phyloP scores from a whole-genome alignment of 2,888 invertebrate genomes.

The Chirona hameri region DNA sequence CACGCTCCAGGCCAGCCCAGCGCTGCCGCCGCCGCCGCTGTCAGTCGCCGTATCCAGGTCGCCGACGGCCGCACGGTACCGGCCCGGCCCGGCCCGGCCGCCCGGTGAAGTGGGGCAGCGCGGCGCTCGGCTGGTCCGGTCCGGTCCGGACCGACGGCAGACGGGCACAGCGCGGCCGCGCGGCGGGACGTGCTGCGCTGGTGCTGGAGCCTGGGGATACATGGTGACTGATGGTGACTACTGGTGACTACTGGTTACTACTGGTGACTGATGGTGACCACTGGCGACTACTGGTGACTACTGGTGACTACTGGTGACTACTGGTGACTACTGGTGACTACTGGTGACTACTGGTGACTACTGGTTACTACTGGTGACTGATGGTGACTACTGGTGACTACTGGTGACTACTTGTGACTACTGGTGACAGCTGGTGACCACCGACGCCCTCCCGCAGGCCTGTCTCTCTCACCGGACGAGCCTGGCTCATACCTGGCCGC shows the following conservation, averaged over 20 bases:
- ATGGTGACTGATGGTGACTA: too few species aligned
- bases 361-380: too few species aligned
- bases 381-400: too few species aligned
- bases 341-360: too few species aligned
- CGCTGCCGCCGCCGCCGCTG: neutral
- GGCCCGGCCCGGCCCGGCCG: neutral
- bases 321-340: neutral
- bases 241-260: too few species aligned
- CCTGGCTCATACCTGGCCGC: constrained; percentile 67
- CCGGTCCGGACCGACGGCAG: neutral
- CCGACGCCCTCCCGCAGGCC: constrained; percentile 51
- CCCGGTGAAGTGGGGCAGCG: neutral
- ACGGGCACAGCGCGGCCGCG: neutral
- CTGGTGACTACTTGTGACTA: neutral
- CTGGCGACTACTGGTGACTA: neutral
- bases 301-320: too few species aligned
- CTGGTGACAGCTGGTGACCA: neutral
- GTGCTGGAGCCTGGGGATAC: too few species aligned
- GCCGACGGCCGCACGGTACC: neutral
- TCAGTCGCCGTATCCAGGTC: neutral
- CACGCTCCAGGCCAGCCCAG: neutral
- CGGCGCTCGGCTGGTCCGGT: neutral
- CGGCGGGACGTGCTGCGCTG: neutral
- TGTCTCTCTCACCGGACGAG: constrained; percentile 60
- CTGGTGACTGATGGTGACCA: too few species aligned